These are phyloP conservation scores for Smutsia temminckii DNA, from an alignment of 2,797 vertebrate species.

Conservation along the genomic window DNA sequence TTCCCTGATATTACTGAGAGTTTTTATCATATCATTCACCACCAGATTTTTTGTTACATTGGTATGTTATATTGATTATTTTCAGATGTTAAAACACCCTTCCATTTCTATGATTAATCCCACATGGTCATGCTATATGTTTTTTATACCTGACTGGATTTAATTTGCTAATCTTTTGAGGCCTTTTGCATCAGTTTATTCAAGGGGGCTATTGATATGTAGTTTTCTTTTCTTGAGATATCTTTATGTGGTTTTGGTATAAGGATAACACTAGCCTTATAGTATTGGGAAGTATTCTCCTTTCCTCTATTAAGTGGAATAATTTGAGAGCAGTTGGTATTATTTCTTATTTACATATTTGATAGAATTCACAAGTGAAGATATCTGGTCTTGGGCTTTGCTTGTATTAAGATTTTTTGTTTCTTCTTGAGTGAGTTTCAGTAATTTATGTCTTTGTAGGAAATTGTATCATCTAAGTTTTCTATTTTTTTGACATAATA, in stretches of 20 bases:
- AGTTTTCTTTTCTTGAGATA: conserved; percentile 9
- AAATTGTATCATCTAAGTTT: background rate
- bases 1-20: background rate
- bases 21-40: background rate
- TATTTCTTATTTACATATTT: background rate
- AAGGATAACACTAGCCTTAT: background rate
- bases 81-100: background rate
- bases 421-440: background rate
- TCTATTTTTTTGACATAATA: background rate
- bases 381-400: background rate
- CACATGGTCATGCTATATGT: background rate
- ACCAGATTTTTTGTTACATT: background rate
- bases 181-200: background rate
- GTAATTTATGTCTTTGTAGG: background rate
- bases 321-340: background rate
- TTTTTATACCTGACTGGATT: background rate
- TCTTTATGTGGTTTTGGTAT: background rate
- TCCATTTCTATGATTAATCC: background rate
- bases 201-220: background rate
- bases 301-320: background rate
- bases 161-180: background rate
- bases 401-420: background rate
- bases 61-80: background rate
- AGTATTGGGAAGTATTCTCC: background rate
- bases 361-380: background rate